phyloP scores from a whole-genome alignment of 2,888 invertebrate genomes.

The Hirtodrosophila cameraria region DNA sequence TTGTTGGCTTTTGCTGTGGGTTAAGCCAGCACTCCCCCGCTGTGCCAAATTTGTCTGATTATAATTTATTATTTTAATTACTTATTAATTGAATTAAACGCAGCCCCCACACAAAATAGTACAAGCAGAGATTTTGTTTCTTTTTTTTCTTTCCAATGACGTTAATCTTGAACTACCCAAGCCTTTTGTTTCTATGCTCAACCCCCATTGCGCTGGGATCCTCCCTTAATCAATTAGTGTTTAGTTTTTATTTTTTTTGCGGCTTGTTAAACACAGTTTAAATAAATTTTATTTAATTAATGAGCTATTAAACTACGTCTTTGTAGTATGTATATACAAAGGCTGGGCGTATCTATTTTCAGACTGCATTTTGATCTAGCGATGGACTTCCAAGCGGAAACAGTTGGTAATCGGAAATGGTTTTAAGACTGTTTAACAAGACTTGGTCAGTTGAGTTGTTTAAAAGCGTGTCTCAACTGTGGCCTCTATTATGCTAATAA shows the following conservation, averaged over 20 bases:
- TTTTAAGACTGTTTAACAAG: conserved; percentile 20
- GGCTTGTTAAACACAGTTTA: conserved; percentile 63
- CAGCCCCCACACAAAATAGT: conserved; percentile 8
- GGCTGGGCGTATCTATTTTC: conserved; percentile 55
- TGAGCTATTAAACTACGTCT: conserved; percentile 53
- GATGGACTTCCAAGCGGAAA: conserved; percentile 54
- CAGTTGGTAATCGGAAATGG: conserved; percentile 29
- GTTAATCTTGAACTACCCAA: not conserved
- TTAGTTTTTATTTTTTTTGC: conserved; percentile 33
- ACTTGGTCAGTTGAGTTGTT: conserved; percentile 30
- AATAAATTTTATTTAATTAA: conserved; percentile 63
- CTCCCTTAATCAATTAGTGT: conserved; percentile 64
- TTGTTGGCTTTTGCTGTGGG: conserved; percentile 7
- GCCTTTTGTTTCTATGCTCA: conserved; percentile 18
- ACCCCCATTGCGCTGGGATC: conserved; percentile 38
- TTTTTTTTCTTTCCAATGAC: not conserved
- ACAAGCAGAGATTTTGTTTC: conserved; percentile 1
- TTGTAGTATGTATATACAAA: conserved; percentile 30
- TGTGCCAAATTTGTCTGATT: conserved; percentile 33
- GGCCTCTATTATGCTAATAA: not conserved
- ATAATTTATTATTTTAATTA: conserved; percentile 69
- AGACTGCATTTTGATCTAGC: conserved; percentile 36
- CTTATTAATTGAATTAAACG: conserved; percentile 50
- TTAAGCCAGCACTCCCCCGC: conserved; percentile 21
- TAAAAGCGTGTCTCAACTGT: not conserved